Conservation (phyloP, 2,888 invertebrate genomes). For the Agrotis puta region DNA sequence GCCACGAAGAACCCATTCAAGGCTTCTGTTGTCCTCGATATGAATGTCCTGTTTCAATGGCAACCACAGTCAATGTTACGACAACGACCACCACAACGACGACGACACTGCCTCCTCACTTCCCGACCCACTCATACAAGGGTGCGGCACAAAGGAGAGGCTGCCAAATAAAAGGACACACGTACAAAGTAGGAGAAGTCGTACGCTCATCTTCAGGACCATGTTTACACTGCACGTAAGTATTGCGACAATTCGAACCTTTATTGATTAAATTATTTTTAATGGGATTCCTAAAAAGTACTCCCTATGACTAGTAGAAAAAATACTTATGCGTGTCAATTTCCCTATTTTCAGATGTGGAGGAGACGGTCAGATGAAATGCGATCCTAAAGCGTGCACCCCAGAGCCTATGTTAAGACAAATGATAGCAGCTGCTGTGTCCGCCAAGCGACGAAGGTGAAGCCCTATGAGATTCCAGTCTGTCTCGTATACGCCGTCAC, state of each 20-base stretch:
- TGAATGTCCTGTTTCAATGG: slow-evolving; percentile 97
- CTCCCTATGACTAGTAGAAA: neutral
- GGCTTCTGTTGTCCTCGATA: slow-evolving; percentile 99
- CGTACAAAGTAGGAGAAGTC: slow-evolving; percentile 96
- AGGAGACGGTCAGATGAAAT: slow-evolving; percentile 98
- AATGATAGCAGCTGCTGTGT: slow-evolving; percentile 96
- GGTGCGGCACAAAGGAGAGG: slow-evolving; percentile 94
- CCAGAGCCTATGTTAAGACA: slow-evolving; percentile 97
- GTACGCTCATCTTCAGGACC: slow-evolving; percentile 97
- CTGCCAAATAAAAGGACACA: slow-evolving; percentile 96
- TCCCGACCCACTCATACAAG: slow-evolving; percentile 94
- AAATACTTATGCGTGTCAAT: slow-evolving; percentile 13
- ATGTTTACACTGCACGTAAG: slow-evolving; percentile 98
- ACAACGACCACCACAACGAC: slow-evolving; percentile 97
- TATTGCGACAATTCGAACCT: slow-evolving; percentile 68
- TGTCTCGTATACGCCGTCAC: slow-evolving; percentile 80
- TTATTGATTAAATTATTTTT: neutral
- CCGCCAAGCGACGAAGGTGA: slow-evolving; percentile 94
- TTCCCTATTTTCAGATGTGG: slow-evolving; percentile 93
- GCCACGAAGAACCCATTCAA: slow-evolving; percentile 97
- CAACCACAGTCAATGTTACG: slow-evolving; percentile 94
- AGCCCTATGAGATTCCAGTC: slow-evolving; percentile 72
- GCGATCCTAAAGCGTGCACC: slow-evolving; percentile 97
- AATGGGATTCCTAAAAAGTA: neutral
- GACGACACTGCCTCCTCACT: slow-evolving; percentile 96